These are phyloP conservation scores for Deroptyus accipitrinus DNA, from an alignment of 2,113 vertebrate species.

Conservation along the genomic window DNA sequence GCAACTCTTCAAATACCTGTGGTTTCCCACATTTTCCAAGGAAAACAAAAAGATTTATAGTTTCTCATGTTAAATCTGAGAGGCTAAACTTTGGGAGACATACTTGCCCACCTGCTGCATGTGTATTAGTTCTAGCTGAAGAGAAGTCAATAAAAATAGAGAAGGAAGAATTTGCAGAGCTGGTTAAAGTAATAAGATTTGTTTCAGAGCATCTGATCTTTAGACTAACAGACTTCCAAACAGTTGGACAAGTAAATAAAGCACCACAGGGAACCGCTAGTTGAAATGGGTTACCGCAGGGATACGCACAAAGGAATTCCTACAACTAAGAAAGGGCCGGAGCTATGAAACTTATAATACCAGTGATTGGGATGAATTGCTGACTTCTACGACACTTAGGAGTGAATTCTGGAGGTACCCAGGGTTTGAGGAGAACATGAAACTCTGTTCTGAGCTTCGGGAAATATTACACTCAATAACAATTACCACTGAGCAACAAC, in stretches of 20 bases:
- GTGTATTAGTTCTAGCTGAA: conserved; percentile 69
- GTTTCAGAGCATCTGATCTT: conserved; percentile 85
- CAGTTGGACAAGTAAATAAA: conserved; percentile 90
- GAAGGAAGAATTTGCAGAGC: conserved; percentile 77
- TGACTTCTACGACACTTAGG: conserved; percentile 36
- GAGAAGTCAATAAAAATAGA: conserved; percentile 68
- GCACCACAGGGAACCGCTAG: conserved; percentile 78
- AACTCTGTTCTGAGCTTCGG: not conserved
- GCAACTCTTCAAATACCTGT: conserved; percentile 29
- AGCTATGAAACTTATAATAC: conserved; percentile 66
- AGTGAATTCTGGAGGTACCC: not conserved
- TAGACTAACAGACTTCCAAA: conserved; percentile 87
- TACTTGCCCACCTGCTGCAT: conserved; percentile 61
- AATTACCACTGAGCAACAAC: not conserved
- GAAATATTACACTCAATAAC: not conserved
- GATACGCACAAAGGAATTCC: conserved; percentile 85
- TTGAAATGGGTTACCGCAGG: conserved; percentile 83
- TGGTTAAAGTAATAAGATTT: conserved; percentile 86
- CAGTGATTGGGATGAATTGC: conserved; percentile 58
- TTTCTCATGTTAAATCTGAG: conserved; percentile 47
- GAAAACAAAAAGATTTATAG: conserved; percentile 67
- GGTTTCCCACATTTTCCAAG: conserved; percentile 68
- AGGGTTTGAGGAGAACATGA: not conserved
- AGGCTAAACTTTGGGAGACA: conserved; percentile 51
- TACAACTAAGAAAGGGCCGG: conserved; percentile 66